Evolutionary conservation across 2,888 invertebrate species (phyloP).

Genomic region (Protophormia terraenovae): DNA sequence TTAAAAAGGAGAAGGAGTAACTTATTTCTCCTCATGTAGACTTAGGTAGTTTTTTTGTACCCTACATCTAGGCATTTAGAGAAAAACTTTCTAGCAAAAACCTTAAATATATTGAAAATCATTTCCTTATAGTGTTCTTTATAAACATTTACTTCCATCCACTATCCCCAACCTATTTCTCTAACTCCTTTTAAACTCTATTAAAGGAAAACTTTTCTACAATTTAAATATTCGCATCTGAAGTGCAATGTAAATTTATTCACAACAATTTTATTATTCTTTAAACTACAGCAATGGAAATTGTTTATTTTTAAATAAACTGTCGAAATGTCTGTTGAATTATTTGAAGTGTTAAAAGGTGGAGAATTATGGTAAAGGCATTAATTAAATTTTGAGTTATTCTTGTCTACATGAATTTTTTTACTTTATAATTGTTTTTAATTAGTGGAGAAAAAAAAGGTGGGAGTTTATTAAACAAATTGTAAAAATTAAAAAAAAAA

Average conservation of each 20-base stretch:
- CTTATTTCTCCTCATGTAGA: not conserved
- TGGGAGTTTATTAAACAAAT: not conserved
- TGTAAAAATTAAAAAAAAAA: not conserved
- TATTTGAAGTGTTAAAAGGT: not conserved
- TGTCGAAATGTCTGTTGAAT: constrained; percentile 33
- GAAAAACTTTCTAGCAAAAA: not conserved
- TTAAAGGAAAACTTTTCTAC: constrained; percentile 50
- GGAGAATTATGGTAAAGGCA: not conserved
- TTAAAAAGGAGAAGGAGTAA: not conserved
- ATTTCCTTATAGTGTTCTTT: not conserved
- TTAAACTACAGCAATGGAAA: constrained; percentile 36
- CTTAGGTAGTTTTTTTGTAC: not conserved
- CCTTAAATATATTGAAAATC: not conserved
- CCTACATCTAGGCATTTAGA: not conserved
- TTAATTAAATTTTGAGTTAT: constrained; percentile 31
- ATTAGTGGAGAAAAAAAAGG: not conserved
- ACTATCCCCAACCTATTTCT: not conserved
- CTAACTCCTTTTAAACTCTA: not conserved
- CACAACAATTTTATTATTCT: constrained; percentile 44
- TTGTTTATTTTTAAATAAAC: constrained; percentile 52
- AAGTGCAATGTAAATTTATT: constrained; percentile 65
- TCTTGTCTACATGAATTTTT: constrained; percentile 14
- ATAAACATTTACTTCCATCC: not conserved
- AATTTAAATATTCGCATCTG: constrained; percentile 24
- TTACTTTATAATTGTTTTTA: constrained; percentile 36